Evolutionary conservation across 2,113 vertebrate genomes (phyloP).

Genomic region (Oophaga pumilio): DNA sequence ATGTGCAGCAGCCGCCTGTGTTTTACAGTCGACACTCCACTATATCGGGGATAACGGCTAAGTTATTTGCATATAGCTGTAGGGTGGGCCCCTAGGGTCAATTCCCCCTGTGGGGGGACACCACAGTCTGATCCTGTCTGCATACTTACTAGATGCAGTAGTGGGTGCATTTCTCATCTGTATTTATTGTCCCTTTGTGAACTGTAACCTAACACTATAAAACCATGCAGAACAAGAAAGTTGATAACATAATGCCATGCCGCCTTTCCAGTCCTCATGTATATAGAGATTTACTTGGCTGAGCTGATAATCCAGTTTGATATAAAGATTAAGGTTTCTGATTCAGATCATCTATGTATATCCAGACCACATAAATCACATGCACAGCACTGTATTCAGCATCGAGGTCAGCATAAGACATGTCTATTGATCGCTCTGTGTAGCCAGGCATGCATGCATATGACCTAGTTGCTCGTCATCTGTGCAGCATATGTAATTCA

Average conservation of each 20-base stretch:
- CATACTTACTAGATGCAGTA: too few species aligned
- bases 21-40: too few species aligned
- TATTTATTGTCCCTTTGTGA: too few species aligned
- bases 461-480: not conserved
- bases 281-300: not conserved
- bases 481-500: not conserved
- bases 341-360: not conserved
- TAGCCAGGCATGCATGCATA: not conserved
- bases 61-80: too few species aligned
- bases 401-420: not conserved
- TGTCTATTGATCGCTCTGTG: not conserved
- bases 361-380: conserved; percentile 7
- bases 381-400: not conserved
- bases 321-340: not conserved
- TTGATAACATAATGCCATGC: not conserved
- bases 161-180: too few species aligned
- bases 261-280: not conserved
- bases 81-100: too few species aligned
- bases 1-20: too few species aligned
- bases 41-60: too few species aligned
- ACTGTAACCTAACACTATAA: too few species aligned
- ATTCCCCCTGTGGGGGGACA: too few species aligned
- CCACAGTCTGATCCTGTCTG: too few species aligned
- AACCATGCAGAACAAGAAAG: not conserved
- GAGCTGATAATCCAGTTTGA: conserved; percentile 15